Base-by-base conservation (phyloP, 2,888 invertebrate species). In the Agonopterix alstromeriana region DNA sequence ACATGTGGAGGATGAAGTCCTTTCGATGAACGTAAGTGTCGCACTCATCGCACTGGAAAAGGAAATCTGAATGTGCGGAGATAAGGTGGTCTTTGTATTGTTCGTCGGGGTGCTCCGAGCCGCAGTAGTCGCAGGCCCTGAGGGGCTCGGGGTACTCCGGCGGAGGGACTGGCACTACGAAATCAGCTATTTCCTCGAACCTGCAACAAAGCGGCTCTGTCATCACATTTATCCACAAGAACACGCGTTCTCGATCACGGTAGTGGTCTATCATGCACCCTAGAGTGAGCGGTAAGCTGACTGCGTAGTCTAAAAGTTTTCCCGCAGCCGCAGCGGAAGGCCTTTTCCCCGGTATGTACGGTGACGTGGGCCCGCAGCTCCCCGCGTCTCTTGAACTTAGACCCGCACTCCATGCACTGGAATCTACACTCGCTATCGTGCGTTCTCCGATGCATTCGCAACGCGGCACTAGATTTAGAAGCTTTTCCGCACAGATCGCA, bases 291-390 rank as follows among this genome's bases (percentile, higher is more conserved):
- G 12, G 60, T 60, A 43, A 81, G 74, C 58, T 81, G 82, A n/a
- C 55, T 56, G 59, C 78, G 68, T 52, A 82, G 59, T 1, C 91
- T 74, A 63, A 92, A 92, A 35, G 82, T 71, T 50, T 76, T 81
- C 7, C 79, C 82, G 66, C 92, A 92, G 10, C 67, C 54, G 62
- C 93, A 92, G 4, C 54, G 60, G 63, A 90, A 86, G 41, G 90
- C 87, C 53, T 82, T 82, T 57, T 90, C 89, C 3, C 91, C 91
- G 0, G 90, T 87, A 66, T 92, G 92, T 48, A 90, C 83, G 43
- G 85, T 78, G 41, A 77, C 63, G 63, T 92, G 92, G 44, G 90
- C 88, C 48, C 77, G 66, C 57, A 92, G 70, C 62, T 92, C 90
- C 14, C 84, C 84, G 17, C 74, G 71, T 5, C 92, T 76, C 40